These are phyloP conservation scores for Lagorchestes hirsutus DNA, from an alignment of 2,797 vertebrate species.

Conservation along the genomic window DNA sequence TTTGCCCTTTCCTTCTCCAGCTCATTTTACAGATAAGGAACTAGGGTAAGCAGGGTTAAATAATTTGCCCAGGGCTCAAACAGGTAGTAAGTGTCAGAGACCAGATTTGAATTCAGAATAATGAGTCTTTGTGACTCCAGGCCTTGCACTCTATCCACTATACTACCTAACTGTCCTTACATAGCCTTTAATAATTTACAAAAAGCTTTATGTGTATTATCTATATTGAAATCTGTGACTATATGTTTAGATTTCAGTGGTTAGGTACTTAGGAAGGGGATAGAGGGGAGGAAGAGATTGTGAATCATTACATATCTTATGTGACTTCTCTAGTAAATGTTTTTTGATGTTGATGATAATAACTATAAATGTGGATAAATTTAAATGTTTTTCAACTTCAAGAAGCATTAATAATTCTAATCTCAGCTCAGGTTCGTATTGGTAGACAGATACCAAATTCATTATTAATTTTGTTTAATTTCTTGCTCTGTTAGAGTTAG, in stretches of 20 bases:
- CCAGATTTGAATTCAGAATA: no score
- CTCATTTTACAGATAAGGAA: no score
- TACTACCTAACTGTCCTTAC: neutral
- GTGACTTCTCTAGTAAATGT: neutral
- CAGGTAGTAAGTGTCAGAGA: no score
- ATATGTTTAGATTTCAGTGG: neutral
- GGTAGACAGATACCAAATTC: neutral
- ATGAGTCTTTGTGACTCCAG: no score
- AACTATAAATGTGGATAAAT: constrained; percentile 16
- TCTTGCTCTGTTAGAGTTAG: neutral
- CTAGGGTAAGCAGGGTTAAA: no score
- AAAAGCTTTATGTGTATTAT: neutral
- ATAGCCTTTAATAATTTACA: neutral
- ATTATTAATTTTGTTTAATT: neutral
- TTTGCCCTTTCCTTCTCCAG: no score
- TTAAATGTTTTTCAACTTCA: neutral
- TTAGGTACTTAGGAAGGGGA: neutral
- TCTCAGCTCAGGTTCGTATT: neutral
- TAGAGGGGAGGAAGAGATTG: neutral
- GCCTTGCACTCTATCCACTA: neutral
- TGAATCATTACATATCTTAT: neutral
- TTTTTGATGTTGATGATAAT: constrained; percentile 10
- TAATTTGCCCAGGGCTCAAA: no score
- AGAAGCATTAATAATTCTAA: neutral
- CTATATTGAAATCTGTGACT: neutral